Conservation (phyloP, 2,113 vertebrate species). For the Petromus typicus region DNA sequence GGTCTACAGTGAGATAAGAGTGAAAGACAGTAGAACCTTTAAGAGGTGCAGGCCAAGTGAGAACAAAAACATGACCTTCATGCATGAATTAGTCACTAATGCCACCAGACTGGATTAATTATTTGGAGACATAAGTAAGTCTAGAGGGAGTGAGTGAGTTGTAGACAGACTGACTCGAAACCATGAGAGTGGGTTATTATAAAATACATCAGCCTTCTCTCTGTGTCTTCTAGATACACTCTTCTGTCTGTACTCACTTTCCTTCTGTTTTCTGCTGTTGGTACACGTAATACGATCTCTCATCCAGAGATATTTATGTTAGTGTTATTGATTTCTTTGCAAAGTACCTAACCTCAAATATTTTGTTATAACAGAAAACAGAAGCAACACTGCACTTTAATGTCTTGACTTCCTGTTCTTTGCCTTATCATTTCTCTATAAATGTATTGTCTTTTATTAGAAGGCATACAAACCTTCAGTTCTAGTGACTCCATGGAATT, state of each 20-base stretch:
- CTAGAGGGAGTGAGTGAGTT: neutral
- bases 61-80: too few species aligned
- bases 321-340: neutral
- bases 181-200: neutral
- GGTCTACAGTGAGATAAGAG: neutral
- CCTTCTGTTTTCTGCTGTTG: neutral
- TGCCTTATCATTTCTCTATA: neutral
- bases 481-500: neutral
- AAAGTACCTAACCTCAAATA: neutral
- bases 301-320: accelerated
- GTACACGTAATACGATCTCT: neutral
- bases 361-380: neutral
- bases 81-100: neutral
- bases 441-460: neutral
- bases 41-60: too few species aligned
- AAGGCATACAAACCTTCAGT: neutral
- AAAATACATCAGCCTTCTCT: neutral
- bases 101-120: neutral
- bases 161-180: neutral
- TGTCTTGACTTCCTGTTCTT: accelerated
- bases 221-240: too few species aligned
- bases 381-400: neutral
- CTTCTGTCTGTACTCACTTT: neutral
- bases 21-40: neutral
- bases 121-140: neutral